These are phyloP conservation scores for Seladonia tumulorum DNA, from an alignment of 2,888 invertebrate species.

Conservation along the genomic window DNA sequence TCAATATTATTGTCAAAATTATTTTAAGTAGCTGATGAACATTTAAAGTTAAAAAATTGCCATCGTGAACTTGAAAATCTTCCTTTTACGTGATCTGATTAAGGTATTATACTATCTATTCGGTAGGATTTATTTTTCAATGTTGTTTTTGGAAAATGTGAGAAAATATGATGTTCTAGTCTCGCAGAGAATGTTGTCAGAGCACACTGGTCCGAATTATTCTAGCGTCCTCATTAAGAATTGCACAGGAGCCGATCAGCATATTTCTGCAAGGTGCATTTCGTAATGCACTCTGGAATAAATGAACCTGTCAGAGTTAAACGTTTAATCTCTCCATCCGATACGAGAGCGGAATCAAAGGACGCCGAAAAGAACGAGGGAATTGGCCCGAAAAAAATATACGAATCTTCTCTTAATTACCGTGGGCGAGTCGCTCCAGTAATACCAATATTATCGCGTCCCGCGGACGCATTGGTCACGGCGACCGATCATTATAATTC, in stretches of 20 bases:
- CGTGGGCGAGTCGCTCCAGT: neutral
- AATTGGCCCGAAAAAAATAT: neutral
- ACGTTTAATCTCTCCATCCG: neutral
- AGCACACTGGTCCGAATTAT: neutral
- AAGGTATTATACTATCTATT: no score
- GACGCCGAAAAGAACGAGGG: neutral
- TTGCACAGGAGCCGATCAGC: neutral
- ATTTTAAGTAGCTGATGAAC: no score
- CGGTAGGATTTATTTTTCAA: neutral
- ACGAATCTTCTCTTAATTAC: neutral
- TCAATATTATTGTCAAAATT: no score
- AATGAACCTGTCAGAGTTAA: constrained; percentile 5
- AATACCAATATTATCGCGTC: constrained; percentile 15
- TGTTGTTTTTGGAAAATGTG: neutral
- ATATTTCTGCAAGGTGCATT: neutral
- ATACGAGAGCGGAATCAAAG: neutral
- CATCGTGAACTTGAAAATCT: no score
- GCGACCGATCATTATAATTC: neutral
- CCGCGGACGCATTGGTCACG: constrained; percentile 2
- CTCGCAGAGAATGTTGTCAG: neutral
- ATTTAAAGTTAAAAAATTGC: no score
- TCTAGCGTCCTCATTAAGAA: neutral
- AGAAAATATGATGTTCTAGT: neutral
- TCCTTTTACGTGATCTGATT: no score
- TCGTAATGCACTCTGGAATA: neutral